Conservation (phyloP, 2,888 invertebrate genomes). For the Cerceris ruficornis region DNA sequence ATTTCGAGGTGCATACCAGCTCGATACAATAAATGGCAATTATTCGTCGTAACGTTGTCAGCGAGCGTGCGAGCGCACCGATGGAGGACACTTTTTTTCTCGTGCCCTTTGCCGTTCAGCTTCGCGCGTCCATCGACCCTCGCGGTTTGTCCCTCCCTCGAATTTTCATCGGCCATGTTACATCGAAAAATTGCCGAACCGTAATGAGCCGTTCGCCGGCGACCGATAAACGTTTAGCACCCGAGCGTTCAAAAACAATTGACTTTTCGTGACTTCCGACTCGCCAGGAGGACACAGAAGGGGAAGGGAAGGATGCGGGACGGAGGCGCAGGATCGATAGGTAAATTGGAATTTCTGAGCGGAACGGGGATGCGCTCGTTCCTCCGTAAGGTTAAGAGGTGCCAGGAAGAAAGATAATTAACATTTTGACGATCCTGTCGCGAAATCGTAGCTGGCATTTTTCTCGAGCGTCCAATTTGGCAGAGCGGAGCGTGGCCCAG, state of each 20-base stretch:
- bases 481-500: background rate
- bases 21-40: conserved; percentile 12
- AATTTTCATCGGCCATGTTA: conserved; percentile 30
- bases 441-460: too few species aligned
- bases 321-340: too few species aligned
- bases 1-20: conserved; percentile 1
- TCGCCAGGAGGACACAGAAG: conserved; percentile 5
- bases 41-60: conserved; percentile 23
- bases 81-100: conserved; percentile 1
- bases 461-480: background rate
- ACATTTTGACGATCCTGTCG: too few species aligned
- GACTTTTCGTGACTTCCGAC: conserved; percentile 27
- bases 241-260: conserved; percentile 33
- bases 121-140: background rate
- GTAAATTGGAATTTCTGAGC: too few species aligned
- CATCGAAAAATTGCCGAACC: conserved; percentile 32
- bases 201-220: conserved; percentile 43
- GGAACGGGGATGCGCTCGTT: too few species aligned
- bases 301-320: too few species aligned
- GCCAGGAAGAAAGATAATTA: too few species aligned
- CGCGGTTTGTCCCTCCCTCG: background rate
- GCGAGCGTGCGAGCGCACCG: background rate
- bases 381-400: too few species aligned
- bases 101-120: background rate
- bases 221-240: conserved; percentile 44